Percentiles rank a stretch among this genome's conserved stretches.
Evolutionary conservation across 2,888 invertebrate genomes (phyloP).

Genomic region (Drosophila picticornis): DNA sequence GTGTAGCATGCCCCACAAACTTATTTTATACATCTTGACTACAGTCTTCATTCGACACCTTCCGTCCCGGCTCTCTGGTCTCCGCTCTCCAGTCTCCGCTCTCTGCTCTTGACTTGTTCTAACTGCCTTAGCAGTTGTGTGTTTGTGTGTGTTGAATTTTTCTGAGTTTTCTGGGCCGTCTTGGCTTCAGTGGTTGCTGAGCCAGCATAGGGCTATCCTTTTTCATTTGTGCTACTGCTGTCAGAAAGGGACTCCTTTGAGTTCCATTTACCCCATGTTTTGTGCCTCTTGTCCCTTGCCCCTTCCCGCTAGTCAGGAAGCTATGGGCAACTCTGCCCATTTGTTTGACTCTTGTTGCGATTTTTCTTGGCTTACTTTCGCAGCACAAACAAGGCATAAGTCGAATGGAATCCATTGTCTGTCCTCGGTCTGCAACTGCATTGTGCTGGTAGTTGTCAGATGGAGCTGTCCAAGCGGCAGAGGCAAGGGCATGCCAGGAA

Average conservation of each 20-base stretch:
- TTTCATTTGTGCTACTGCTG: slow-evolving; percentile 44
- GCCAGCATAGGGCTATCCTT: slow-evolving; percentile 37
- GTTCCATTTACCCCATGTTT: neutral
- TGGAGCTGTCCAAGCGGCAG: slow-evolving; percentile 2
- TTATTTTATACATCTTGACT: slow-evolving; percentile 23
- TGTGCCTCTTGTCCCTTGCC: neutral
- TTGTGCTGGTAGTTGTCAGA: slow-evolving; percentile 7
- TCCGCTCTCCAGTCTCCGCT: neutral
- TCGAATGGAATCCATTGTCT: slow-evolving; percentile 52
- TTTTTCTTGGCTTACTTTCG: slow-evolving; percentile 29
- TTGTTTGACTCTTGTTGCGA: slow-evolving; percentile 49
- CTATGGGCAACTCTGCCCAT: slow-evolving; percentile 21
- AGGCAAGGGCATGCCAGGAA: slow-evolving; percentile 11
- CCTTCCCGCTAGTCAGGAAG: neutral
- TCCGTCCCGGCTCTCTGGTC: neutral
- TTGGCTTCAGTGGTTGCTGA: slow-evolving; percentile 31
- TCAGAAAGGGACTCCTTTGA: slow-evolving; percentile 9
- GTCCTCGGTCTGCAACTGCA: slow-evolving; percentile 48
- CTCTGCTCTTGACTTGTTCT: neutral
- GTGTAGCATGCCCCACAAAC: slow-evolving; percentile 32
- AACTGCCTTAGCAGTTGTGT: neutral
- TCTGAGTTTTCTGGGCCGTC: slow-evolving; percentile 32
- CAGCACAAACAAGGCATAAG: slow-evolving; percentile 34
- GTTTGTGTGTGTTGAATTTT: slow-evolving; percentile 20
- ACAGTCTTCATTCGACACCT: neutral